Evolutionary conservation across 2,888 invertebrate genomes (phyloP).

Genomic region (Mesorhabditis belari): DNA sequence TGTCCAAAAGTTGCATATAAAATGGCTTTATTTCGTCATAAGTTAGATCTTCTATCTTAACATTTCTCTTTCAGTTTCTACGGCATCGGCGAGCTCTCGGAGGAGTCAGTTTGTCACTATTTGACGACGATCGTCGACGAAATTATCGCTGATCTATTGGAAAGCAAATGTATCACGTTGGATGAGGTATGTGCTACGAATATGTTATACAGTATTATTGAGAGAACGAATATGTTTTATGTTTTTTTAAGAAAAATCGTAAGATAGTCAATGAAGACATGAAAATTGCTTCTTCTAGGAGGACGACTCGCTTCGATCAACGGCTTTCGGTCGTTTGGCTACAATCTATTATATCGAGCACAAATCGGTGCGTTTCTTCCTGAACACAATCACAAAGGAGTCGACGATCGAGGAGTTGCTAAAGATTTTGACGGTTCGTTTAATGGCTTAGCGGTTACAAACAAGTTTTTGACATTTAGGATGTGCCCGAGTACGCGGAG

Average conservation of each 20-base stretch:
- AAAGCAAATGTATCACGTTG: slow-evolving; percentile 73
- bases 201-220: too few relatives aligned
- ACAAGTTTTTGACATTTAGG: slow-evolving; percentile 53
- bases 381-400: slow-evolving; percentile 64
- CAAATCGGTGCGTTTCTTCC: slow-evolving; percentile 79
- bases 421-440: slow-evolving; percentile 62
- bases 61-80: slow-evolving; percentile 71
- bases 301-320: slow-evolving; percentile 61
- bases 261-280: too few relatives aligned
- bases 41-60: too few relatives aligned
- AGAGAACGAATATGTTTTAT: slow-evolving; percentile 2
- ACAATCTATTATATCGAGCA: slow-evolving; percentile 94
- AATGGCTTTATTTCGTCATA: too few relatives aligned
- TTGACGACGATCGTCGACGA: slow-evolving; percentile 75
- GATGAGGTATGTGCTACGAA: slow-evolving; percentile 59
- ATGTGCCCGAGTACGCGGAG: slow-evolving; percentile 79
- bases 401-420: slow-evolving; percentile 70
- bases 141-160: slow-evolving; percentile 67
- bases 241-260: slow-evolving; percentile 1
- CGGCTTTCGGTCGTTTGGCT: slow-evolving; percentile 83
- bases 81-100: slow-evolving; percentile 67
- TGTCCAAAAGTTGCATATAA: too few relatives aligned
- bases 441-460: background rate
- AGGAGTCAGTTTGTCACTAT: slow-evolving; percentile 61
- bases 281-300: slow-evolving; percentile 59